Evolutionary conservation across 2,888 invertebrate species (phyloP).

Genomic region (Sphaeridia pumilis): DNA sequence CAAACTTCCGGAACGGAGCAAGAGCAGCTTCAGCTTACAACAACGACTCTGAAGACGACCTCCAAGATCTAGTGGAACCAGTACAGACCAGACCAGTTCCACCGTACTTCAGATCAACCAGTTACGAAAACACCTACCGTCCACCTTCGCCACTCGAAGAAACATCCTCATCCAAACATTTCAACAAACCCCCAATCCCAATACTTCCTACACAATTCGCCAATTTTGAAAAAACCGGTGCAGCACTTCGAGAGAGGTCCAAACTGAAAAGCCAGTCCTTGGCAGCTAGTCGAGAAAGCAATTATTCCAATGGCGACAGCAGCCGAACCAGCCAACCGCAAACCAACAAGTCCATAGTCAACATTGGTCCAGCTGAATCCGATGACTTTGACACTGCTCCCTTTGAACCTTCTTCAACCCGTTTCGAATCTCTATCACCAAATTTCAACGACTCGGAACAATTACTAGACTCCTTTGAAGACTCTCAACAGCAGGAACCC

Average conservation of each 20-base stretch:
- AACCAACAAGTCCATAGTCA: constrained; percentile 34
- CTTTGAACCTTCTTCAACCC: background rate
- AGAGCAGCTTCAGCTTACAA: background rate
- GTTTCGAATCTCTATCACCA: background rate
- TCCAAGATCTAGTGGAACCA: constrained; percentile 11
- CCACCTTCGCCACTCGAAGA: background rate
- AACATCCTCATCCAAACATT: constrained; percentile 6
- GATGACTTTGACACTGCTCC: background rate
- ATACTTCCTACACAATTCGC: constrained; percentile 29
- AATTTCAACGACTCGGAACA: background rate
- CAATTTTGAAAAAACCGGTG: constrained; percentile 27
- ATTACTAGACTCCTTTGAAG: background rate
- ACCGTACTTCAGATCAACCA: background rate
- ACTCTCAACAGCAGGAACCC: constrained; percentile 18
- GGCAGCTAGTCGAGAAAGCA: background rate
- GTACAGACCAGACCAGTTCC: constrained; percentile 2
- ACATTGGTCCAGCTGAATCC: constrained; percentile 19
- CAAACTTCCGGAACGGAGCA: constrained; percentile 4
- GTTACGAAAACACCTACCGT: background rate
- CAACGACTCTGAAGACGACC: too few species aligned
- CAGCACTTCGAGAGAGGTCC: constrained; percentile 26
- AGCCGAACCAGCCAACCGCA: constrained; percentile 5
- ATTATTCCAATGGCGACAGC: background rate
- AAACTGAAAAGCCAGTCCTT: constrained; percentile 18
- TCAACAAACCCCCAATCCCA: constrained; percentile 31